Percentiles rank a stretch among this genome's conserved stretches.
phyloP scores from a whole-genome alignment of 1,140 invertebrate species.

The Wiebesia pumilae region DNA sequence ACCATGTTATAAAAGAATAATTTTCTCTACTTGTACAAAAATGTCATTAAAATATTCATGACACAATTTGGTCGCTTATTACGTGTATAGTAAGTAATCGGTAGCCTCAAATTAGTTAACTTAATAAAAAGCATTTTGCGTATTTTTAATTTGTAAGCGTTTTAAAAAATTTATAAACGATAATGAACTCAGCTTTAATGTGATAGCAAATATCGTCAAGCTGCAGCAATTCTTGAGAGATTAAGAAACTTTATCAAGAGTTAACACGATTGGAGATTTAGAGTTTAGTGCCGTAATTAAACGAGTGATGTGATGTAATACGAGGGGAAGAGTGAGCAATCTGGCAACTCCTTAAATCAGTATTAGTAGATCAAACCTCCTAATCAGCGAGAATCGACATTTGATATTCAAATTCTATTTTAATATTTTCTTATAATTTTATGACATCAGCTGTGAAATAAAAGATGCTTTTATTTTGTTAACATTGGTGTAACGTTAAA shows the following conservation, averaged over 20 bases:
- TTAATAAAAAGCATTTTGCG: not conserved
- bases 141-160: not conserved
- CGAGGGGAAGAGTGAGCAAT: conserved; percentile 42
- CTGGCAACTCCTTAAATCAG: conserved; percentile 53
- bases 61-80: not conserved
- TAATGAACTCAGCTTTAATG: conserved; percentile 15
- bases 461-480: conserved; percentile 38
- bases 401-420: conserved; percentile 54
- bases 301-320: conserved; percentile 48
- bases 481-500: not conserved
- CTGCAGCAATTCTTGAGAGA: conserved; percentile 43
- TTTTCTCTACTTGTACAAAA: not conserved
- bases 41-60: conserved; percentile 17
- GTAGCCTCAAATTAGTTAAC: not conserved
- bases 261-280: conserved; percentile 53
- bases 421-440: conserved; percentile 39
- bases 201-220: conserved; percentile 20
- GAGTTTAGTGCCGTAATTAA: conserved; percentile 53
- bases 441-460: conserved; percentile 12
- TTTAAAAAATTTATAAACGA: conserved; percentile 2
- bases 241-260: conserved; percentile 53
- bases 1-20: conserved; percentile 14
- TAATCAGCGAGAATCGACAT: conserved; percentile 53
- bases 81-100: not conserved
- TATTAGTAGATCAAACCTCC: conserved; percentile 52